Base-by-base conservation (phyloP, 2,888 invertebrate species). In the Dromius quadrimaculatus region DNA sequence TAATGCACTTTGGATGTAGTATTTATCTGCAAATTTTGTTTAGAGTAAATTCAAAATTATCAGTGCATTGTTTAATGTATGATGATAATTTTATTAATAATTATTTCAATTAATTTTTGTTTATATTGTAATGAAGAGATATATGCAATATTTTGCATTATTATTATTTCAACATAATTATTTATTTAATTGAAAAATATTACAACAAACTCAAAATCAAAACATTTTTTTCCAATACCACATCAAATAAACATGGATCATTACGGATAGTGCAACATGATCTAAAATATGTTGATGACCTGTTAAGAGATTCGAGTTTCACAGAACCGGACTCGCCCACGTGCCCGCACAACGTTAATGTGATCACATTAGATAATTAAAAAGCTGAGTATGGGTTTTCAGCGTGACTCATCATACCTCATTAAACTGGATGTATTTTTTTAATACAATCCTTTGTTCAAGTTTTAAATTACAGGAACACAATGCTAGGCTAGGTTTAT, bases 341-440 rank as follows among this genome's bases (percentile, higher is more conserved):
- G 1, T 41, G 41, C 41, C 41, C 41, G 28, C 50, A 28, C 50
- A 54, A 15, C 11, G 15, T 17, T 5, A 41, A 41, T 17, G 23
- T 54, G n/a, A n/a, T 54, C 50, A 54, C 50, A 54, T 54, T 54
- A 54, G 50, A 54, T 54, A 54, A 54, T 54, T 28, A 54, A 54
- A 32, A 28, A 54, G 50, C 22, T 47, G 20, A 47, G 22, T 22
- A 47, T 11, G 15, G n/a, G n/a, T 47, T 23, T 41, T 2, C 13
- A 47, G 11, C 32, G 50, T 2, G 8, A 15, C 17, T 8, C 15
- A 19, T 54, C 50, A 54, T 15, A 13, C 2, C 13, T 54, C 23
- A 54, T 54, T 54, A 28, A 28, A 23, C 28, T 54, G 28, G 28
- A 54, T 54, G 50, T 15, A 28, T 28, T 28, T 23, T 45, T 47